Percentiles rank a stretch among this genome's conserved stretches.
phyloP scores from a whole-genome alignment of 2,888 invertebrate genomes.

The Acholoe squamosa region DNA sequence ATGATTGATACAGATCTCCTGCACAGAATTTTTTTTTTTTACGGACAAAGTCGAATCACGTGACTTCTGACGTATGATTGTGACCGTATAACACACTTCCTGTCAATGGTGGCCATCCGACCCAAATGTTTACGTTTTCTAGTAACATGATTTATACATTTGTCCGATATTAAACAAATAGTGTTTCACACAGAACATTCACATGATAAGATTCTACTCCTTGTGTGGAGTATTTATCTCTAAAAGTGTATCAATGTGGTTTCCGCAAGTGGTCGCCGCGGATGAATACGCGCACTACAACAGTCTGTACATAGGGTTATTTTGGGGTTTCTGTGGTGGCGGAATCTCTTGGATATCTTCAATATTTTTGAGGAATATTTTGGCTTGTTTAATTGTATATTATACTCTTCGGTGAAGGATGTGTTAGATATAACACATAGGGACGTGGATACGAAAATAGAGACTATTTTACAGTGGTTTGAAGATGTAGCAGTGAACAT shows the following conservation, averaged over 20 bases:
- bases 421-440: not conserved
- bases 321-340: slow-evolving; percentile 61
- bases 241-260: not conserved
- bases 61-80: slow-evolving; percentile 50
- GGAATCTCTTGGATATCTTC: slow-evolving; percentile 57
- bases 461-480: not conserved
- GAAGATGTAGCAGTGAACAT: slow-evolving; percentile 56
- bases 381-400: slow-evolving; percentile 40
- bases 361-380: slow-evolving; percentile 57
- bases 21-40: not conserved
- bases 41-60: slow-evolving; percentile 39
- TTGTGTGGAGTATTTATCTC: not conserved
- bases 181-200: not conserved
- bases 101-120: not conserved
- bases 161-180: not conserved
- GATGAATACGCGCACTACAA: slow-evolving; percentile 17
- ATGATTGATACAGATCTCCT: not conserved
- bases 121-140: slow-evolving; percentile 2
- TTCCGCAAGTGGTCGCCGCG: not conserved
- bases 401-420: slow-evolving; percentile 44
- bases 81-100: slow-evolving; percentile 25
- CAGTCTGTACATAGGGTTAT: slow-evolving; percentile 58
- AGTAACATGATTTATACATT: not conserved
- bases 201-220: not conserved
- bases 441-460: not conserved